Conservation (phyloP, 1,140 invertebrate species). For the Bemisia tabaci region DNA sequence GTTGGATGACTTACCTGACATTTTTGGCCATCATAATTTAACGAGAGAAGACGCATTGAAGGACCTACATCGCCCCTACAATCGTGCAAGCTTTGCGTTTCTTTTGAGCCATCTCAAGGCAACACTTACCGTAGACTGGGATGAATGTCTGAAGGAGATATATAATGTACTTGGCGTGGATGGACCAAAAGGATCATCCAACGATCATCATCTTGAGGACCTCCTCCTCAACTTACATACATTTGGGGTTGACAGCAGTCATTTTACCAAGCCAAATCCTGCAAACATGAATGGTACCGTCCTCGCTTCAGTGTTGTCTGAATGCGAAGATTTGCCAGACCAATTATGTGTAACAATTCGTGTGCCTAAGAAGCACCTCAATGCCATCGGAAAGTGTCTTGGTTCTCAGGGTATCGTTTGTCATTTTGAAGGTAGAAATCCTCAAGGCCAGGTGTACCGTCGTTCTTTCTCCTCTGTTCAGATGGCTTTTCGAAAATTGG, state of each 20-base stretch:
- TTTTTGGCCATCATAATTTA: background rate
- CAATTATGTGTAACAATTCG: background rate
- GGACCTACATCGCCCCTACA: background rate
- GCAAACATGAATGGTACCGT: background rate
- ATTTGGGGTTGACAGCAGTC: background rate
- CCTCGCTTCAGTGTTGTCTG: background rate
- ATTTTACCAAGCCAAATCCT: background rate
- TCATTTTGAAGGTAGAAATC: background rate
- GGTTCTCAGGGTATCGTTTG: background rate
- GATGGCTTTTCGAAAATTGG: background rate
- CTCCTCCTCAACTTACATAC: background rate
- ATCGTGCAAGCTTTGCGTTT: background rate
- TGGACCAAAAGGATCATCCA: background rate
- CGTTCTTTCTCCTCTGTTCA: background rate
- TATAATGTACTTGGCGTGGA: background rate
- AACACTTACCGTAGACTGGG: background rate
- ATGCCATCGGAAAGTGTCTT: too few relatives aligned
- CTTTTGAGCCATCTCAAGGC: background rate
- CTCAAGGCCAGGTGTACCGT: background rate
- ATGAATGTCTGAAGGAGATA: background rate
- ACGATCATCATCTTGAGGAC: background rate
- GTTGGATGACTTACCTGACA: too few relatives aligned
- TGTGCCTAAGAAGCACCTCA: background rate
- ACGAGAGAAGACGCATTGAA: background rate
- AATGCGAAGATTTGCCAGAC: background rate